Conservation (phyloP, 23 tunicate genomes). For the Halocynthia roretzi region DNA sequence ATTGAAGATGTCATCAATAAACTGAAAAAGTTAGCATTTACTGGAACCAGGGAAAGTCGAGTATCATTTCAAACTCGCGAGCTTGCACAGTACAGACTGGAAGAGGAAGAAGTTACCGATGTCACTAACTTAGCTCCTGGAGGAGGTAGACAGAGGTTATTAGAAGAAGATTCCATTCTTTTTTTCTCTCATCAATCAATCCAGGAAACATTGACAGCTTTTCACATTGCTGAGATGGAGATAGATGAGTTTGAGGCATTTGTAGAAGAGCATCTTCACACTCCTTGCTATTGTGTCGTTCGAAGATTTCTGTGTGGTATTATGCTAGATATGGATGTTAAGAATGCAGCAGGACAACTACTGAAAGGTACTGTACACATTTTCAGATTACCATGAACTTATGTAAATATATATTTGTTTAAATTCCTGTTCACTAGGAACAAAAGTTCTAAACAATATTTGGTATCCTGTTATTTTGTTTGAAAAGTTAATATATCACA, state of each 20-base stretch:
- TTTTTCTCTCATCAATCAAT: neutral
- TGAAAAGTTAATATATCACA: too few relatives aligned
- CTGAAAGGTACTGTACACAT: slow-evolving; percentile 2
- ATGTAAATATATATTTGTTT: too few relatives aligned
- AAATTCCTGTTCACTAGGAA: too few relatives aligned
- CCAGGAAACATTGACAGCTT: neutral
- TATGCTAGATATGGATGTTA: neutral
- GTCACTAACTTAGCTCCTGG: neutral
- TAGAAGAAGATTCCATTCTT: neutral
- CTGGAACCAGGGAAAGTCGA: neutral
- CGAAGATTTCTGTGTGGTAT: neutral
- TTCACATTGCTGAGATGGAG: neutral
- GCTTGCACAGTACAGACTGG: neutral
- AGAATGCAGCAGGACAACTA: neutral
- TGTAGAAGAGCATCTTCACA: neutral
- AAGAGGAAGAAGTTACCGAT: slow-evolving; percentile 3
- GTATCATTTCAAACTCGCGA: neutral
- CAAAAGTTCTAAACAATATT: too few relatives aligned
- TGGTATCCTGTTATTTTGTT: too few relatives aligned
- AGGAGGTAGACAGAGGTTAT: neutral
- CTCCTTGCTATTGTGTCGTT: neutral
- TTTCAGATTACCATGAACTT: too few relatives aligned
- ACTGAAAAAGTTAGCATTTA: neutral
- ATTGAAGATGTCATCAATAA: neutral
- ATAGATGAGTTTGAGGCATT: neutral